A percentile compares a stretch with the other conserved stretches of the same genome.
phyloP scores from a whole-genome alignment of 1,140 invertebrate species.

The Metopolophium dirhodum region DNA sequence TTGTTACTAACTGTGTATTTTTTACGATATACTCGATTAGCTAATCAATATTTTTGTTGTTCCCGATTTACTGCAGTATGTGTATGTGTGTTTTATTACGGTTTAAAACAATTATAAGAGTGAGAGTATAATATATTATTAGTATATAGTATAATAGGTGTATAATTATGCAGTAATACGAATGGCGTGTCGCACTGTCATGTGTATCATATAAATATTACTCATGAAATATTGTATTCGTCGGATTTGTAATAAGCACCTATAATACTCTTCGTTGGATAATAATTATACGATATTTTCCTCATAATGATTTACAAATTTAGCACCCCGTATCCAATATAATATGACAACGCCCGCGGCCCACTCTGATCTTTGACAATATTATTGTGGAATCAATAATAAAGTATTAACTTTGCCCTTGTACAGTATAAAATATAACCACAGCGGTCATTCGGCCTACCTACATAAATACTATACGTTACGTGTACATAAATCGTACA shows the following conservation, averaged over 20 bases:
- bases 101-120: neutral
- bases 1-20: neutral
- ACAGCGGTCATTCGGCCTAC: neutral
- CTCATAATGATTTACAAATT: conserved; percentile 5
- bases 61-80: neutral
- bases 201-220: neutral
- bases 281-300: neutral
- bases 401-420: neutral
- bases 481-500: neutral
- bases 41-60: neutral
- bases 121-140: neutral
- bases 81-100: neutral
- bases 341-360: neutral
- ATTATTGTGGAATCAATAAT: neutral
- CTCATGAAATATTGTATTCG: neutral
- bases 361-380: neutral
- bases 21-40: neutral
- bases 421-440: neutral
- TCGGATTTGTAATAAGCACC: neutral
- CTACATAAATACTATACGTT: neutral
- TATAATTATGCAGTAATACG: neutral
- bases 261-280: neutral
- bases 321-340: neutral
- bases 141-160: neutral
- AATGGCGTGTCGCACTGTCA: neutral